Evolutionary conservation across 2,797 vertebrate genomes (phyloP), one percentile per base, ranked within the genome.

Genomic region (Atherinosoma microstoma): DNA sequence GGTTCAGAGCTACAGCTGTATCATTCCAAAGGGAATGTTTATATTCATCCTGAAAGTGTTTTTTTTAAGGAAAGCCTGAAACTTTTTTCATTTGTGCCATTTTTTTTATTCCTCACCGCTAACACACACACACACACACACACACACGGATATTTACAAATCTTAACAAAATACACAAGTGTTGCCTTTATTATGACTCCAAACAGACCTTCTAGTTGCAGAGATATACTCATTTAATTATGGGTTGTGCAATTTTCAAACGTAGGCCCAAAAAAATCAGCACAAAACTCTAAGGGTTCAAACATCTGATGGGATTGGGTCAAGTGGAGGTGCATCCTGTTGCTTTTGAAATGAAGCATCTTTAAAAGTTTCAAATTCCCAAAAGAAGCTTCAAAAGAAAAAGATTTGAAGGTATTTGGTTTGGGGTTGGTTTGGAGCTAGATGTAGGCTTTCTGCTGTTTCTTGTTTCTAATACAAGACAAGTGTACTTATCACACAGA

Each of bases 401-500:
- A 8, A 7, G 2, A 57, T 32, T 9, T 18, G 12, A 57, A 15
- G 11, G 27, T 15, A 30, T 56, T 30, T 8, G 24, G 0, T 38
- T 60, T 49, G 47, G 47, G 20, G n/a, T 47, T 20, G 1, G 1
- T 47, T 47, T 47, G 40, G 40, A 20, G 42, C 6, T 47, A 7
- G 2, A 20, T 47, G 22, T 24, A 4, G 18, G 6, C 6, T 47
- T 20, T 20, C 18, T 2, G 18, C 18, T 20, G 18, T 20, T 47
- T 34, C 12, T 64, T 67, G 36, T 58, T 49, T 58, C 27, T 0
- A 2, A 69, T 54, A 38, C 1, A 3, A 77, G 53, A 54, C 58
- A 58, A 65, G 35, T 24, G 30, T 35, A 72, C 63, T 58, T 59
- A 72, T 78, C 56, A 67, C 34, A 56, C 29, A 15, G 34, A 42